Base-by-base conservation (phyloP, 2,888 invertebrate species). In the Heteromyza rotundicornis region DNA sequence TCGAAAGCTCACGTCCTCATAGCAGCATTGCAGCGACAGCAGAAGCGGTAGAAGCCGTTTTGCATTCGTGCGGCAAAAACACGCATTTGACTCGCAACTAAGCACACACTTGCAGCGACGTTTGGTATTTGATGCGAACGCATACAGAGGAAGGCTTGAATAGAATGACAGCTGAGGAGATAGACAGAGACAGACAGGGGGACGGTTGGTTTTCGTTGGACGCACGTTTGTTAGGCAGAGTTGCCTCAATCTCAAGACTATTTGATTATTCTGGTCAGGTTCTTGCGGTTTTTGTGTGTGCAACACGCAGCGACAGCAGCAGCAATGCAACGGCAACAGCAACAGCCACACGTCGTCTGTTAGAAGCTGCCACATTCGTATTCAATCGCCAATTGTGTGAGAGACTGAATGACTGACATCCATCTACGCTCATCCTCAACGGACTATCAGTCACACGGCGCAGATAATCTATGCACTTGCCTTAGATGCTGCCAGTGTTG, bases 201-300 rank as follows among this genome's bases (percentile, higher is more conserved):
- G 57, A 61, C 60, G 64, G 50, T 58, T 60, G 57, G 57, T 59
- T 40, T n/a, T 40, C 32, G 36, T 19, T 53, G 54, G 32, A 27
- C 49, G 57, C 40, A 53, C 32, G 59, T 59, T 52, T 40, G 51
- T 24, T 2, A 23, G 22, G 8, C 16, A 16, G 50, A 2, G 14
- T 14, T 7, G n/a, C 10, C 14, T 3, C n/a, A 7, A n/a, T 12
- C 40, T 8, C n/a, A 40, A 40, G 60, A 55, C 50, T 60, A 44
- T 55, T 60, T 60, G 60, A 60, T 60, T 55, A 60, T 60, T 60
- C 60, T 55, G 55, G 60, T 60, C 60, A 60, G 55, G 55, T 60
- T 60, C 50, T 23, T 57, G 55, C 55, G 57, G 56, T 57, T 47
- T 56, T 24, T 62, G 27, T 19, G 14, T 62, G 27, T 19, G 8